Conservation (phyloP, 1,140 invertebrate species). For the Pogonus chalceus region DNA sequence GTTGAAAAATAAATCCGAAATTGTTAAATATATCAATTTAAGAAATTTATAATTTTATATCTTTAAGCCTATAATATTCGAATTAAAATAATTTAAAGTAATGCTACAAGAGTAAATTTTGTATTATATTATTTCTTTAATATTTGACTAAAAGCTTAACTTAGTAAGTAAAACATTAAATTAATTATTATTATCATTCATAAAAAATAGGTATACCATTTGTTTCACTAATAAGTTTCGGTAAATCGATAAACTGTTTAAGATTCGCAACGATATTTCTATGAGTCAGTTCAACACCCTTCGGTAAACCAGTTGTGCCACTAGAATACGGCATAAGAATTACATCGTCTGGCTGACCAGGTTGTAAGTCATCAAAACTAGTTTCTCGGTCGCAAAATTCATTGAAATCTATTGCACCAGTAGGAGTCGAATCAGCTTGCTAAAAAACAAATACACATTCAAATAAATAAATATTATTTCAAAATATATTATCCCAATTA, state of each 20-base stretch:
- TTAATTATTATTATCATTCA: conserved; percentile 9
- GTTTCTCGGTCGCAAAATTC: conserved; percentile 39
- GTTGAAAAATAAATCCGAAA: no score
- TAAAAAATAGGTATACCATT: no score
- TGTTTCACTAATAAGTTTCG: conserved; percentile 27
- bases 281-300: conserved; percentile 76
- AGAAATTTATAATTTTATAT: no score
- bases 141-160: not conserved
- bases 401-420: conserved; percentile 44
- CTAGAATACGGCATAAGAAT: conserved; percentile 59
- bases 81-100: not conserved
- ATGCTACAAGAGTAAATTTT: not conserved
- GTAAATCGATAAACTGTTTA: conserved; percentile 20
- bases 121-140: no score
- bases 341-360: conserved; percentile 36
- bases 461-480: conserved; percentile 3
- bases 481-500: not conserved
- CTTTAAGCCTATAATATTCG: no score
- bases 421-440: conserved; percentile 32
- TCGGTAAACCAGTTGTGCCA: conserved; percentile 84
- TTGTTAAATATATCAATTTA: no score
- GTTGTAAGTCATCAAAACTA: conserved; percentile 35
- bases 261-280: conserved; percentile 46
- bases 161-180: not conserved
- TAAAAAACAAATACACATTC: conserved; percentile 14